Evolutionary conservation across 2,797 vertebrate species (phyloP).

Genomic region (Poeciliopsis infans): DNA sequence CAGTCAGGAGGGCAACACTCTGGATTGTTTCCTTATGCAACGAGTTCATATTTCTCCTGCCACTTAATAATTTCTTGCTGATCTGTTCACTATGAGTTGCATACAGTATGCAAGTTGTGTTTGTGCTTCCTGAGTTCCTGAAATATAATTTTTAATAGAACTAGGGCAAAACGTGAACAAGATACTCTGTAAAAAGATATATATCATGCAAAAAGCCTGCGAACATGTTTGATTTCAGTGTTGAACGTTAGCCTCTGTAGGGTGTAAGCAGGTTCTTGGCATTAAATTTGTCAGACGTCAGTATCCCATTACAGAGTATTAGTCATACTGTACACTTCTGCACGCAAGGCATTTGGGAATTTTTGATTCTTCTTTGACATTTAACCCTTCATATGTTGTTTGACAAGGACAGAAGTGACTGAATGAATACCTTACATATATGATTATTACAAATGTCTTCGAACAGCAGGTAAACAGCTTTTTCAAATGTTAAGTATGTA

Average conservation of each 20-base stretch:
- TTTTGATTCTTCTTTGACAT: not conserved
- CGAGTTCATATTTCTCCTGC: not conserved
- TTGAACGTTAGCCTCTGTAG: not conserved
- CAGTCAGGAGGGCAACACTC: not conserved
- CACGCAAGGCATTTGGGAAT: not conserved
- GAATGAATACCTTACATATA: not conserved
- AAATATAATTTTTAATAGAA: not conserved
- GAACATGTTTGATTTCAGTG: not conserved
- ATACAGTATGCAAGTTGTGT: not conserved
- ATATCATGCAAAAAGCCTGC: rapidly evolving
- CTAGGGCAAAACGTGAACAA: not conserved
- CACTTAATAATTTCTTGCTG: not conserved
- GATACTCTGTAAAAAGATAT: not conserved
- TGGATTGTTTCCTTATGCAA: not conserved
- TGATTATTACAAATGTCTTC: not conserved
- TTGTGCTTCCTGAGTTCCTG: not conserved
- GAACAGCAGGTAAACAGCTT: not conserved
- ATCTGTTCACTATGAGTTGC: not conserved
- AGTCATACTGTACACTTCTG: not conserved
- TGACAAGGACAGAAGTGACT: not conserved
- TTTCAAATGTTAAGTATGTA: not conserved
- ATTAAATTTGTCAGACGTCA: conserved; percentile 21
- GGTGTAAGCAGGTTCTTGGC: not conserved
- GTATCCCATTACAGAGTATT: conserved; percentile 44
- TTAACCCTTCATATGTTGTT: not conserved